Evolutionary conservation across 35 echinoderm and acorn worm species (phyloP), one percentile per base, ranked within the genome.

Genomic region (Amphiura filiformis): DNA sequence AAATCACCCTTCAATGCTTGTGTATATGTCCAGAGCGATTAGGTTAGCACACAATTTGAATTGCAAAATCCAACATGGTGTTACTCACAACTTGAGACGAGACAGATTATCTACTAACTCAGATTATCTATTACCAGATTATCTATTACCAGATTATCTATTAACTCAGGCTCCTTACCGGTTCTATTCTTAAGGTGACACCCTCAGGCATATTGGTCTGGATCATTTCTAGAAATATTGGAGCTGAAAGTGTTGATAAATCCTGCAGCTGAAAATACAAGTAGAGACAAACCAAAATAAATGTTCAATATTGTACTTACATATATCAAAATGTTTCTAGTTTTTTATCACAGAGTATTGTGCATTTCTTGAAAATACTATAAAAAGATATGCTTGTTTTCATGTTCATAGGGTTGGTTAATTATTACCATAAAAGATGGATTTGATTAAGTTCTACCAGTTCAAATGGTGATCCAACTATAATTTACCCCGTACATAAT

Each of bases 181-280:
- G 80, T 78, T 90, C 80, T 35, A 90, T 37, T n/a, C 77, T 90
- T 14, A 90, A 34, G 23, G 37, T 56, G 34, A 90, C 39, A 33
- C 88, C 88, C 56, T 90, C 88, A 0, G 88, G 88, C 39, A 84
- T 80, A 56, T 84, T 90, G 32, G 82, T 57, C 75, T 90, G 88
- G 0, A 90, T 38, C 61, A 90, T 17, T 36, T 90, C 88, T 36
- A 81, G 39, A 30, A 90, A 90, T n/a, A 90, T 30, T 13, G 88
- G 88, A 5, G 88, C 88, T 77, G 81, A 76, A 2, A 61, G 83
- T 22, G 47, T 40, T 76, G 56, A 80, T 22, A 90, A 35, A 38
- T 90, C 88, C 78, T 90, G 88, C 36, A 90, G 39, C 88, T 90
- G 31, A 13, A 36, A 17, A 83, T 31, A 30, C 76, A 39, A 85